Evolutionary conservation across 2,888 invertebrate genomes (phyloP), one percentile per base, ranked within the genome.

Genomic region (Synanthedon tipuliformis): DNA sequence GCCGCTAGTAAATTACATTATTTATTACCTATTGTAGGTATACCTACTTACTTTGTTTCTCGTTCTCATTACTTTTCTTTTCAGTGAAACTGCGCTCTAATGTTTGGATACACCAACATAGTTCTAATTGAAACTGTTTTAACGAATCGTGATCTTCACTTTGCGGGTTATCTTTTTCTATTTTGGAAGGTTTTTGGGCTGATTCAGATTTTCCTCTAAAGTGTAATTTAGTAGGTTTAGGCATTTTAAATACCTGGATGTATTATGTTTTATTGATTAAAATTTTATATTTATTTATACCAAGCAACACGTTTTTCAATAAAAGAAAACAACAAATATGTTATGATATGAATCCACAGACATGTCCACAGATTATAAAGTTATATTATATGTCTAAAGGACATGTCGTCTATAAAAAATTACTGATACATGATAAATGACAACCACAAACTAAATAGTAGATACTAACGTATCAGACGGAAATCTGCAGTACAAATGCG

Each of bases 81-180:
- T 89, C 88, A 52, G 76, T 81, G 57, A 93, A 71, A 18, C 89
- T 84, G 16, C 75, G 76, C 68, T 93, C 91, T 54, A 94, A 73
- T 61, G 93, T 92, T 62, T 93, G 92, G 61, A 94, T 91, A 68
- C 94, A 94, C 94, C 94, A 94, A 66, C 90, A 92, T 5, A 94
- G 75, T 74, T 94, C 94, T n/a, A 92, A 62, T 72, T 94, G 92
- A 66, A 94, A 93, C 69, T 92, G 91, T 71, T 90, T 84, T 57
- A 89, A 84, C 0, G 87, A 78, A 53, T 83, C 84, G 1, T 77
- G 73, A 53, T 80, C 75, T 23, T 58, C 60, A 50, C 65, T 66
- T 15, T 77, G 73, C 7, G 71, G 56, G 16, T 58, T 63, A 48
- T 75, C 74, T 59, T 71, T 76, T 51, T 79, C 78, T 11, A 69